phyloP scores from a whole-genome alignment of 2,113 vertebrate genomes.

The Orthonyx spaldingii region DNA sequence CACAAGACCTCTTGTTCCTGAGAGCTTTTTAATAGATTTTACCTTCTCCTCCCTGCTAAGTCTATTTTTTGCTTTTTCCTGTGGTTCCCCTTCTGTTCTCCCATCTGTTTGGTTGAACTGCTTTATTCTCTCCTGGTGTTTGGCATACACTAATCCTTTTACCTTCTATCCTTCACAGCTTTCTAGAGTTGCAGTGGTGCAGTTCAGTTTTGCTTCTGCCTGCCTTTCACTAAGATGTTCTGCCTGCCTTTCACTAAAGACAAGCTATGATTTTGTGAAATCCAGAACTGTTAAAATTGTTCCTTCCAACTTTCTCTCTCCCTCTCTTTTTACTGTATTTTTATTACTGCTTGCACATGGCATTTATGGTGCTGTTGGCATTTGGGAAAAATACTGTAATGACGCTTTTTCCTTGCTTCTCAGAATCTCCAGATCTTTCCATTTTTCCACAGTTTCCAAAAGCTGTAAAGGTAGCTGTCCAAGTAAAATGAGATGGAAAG shows the following conservation, averaged over 20 bases:
- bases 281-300: not conserved
- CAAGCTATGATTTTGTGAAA: not conserved
- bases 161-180: not conserved
- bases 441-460: not conserved
- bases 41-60: not conserved
- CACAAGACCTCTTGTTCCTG: not conserved
- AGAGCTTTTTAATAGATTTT: slow-evolving; percentile 33
- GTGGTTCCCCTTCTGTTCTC: slow-evolving; percentile 42
- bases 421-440: not conserved
- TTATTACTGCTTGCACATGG: not conserved
- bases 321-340: not conserved
- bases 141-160: not conserved
- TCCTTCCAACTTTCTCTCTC: not conserved
- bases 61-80: slow-evolving; percentile 40
- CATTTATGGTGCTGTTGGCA: not conserved
- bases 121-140: slow-evolving; percentile 11
- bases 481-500: not conserved
- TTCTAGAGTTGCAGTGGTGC: not conserved
- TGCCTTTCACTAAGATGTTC: not conserved
- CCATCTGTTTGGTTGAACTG: slow-evolving; percentile 34
- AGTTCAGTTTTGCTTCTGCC: not conserved
- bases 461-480: not conserved
- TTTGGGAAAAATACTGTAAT: not conserved
- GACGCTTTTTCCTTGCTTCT: not conserved
- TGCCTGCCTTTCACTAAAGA: not conserved